A percentile compares a stretch with the other conserved stretches of the same genome.
These are phyloP conservation scores for Meiosimyza decipiens DNA, from an alignment of 2,888 invertebrate species.

Conservation along the genomic window DNA sequence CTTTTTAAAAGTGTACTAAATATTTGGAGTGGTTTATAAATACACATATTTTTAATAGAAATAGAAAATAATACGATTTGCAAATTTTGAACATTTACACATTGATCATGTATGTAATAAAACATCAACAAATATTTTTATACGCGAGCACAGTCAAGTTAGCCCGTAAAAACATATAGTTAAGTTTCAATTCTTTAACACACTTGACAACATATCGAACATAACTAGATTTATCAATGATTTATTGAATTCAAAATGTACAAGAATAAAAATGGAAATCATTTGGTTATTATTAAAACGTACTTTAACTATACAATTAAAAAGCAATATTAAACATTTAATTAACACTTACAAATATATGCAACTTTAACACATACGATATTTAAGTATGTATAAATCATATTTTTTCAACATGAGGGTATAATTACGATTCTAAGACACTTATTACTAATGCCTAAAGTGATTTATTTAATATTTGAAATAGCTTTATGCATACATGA, in stretches of 20 bases:
- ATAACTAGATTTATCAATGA: constrained; percentile 2
- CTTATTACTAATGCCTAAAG: not conserved
- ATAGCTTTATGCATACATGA: too few species aligned
- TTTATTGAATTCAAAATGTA: not conserved
- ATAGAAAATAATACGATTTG: not conserved
- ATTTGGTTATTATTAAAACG: too few species aligned
- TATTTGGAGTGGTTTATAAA: not conserved
- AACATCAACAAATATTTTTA: constrained; percentile 13
- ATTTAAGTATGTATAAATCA: too few species aligned
- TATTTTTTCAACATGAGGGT: not conserved
- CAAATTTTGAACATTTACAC: not conserved
- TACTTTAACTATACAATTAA: too few species aligned
- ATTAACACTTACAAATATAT: too few species aligned
- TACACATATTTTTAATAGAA: not conserved
- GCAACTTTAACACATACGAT: too few species aligned
- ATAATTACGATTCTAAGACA: not conserved
- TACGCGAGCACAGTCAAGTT: constrained; percentile 14
- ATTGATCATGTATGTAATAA: not conserved
- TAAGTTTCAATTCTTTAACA: not conserved
- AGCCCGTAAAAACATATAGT: not conserved
- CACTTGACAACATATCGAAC: constrained; percentile 18
- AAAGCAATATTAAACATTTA: too few species aligned
- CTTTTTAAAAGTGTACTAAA: constrained; percentile 18
- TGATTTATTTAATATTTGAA: not conserved
- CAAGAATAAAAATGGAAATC: too few species aligned